These are phyloP conservation scores for Diarsia dahlii DNA, from an alignment of 2,888 invertebrate species.

Conservation along the genomic window DNA sequence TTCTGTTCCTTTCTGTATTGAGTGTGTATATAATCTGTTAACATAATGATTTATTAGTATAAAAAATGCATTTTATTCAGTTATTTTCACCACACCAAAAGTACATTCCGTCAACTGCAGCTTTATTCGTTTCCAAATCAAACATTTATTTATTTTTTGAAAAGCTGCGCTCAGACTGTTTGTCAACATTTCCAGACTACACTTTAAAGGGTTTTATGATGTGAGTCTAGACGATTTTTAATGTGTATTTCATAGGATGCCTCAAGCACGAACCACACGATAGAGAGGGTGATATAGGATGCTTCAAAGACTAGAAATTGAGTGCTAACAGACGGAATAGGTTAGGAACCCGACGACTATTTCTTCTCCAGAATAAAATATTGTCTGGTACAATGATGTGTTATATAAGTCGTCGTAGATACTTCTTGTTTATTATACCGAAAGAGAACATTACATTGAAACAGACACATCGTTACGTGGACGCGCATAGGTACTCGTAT, in stretches of 20 bases:
- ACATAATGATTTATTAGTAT: not conserved
- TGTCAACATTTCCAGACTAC: slow-evolving; percentile 19
- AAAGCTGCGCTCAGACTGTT: not conserved
- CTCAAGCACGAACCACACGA: no score
- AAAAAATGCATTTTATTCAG: not conserved
- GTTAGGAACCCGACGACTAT: not conserved
- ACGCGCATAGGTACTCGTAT: slow-evolving; percentile 44
- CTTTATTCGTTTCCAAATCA: slow-evolving; percentile 12
- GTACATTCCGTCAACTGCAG: not conserved
- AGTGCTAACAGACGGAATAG: not conserved
- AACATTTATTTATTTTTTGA: slow-evolving; percentile 12
- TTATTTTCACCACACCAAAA: not conserved
- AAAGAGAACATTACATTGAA: not conserved
- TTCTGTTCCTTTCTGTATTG: no score
- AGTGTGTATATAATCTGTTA: no score
- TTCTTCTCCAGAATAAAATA: slow-evolving; percentile 4
- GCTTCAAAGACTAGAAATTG: slow-evolving; percentile 7
- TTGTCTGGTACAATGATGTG: not conserved
- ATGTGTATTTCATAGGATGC: slow-evolving; percentile 21
- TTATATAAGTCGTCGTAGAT: not conserved
- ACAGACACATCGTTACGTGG: slow-evolving; percentile 16
- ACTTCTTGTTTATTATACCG: not conserved
- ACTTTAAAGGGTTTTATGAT: slow-evolving; percentile 15
- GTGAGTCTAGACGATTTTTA: slow-evolving; percentile 36
- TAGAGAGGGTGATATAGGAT: not conserved